These are phyloP conservation scores for Misgurnus mizolepis DNA, from an alignment of 2,113 vertebrate genomes.

Conservation along the genomic window DNA sequence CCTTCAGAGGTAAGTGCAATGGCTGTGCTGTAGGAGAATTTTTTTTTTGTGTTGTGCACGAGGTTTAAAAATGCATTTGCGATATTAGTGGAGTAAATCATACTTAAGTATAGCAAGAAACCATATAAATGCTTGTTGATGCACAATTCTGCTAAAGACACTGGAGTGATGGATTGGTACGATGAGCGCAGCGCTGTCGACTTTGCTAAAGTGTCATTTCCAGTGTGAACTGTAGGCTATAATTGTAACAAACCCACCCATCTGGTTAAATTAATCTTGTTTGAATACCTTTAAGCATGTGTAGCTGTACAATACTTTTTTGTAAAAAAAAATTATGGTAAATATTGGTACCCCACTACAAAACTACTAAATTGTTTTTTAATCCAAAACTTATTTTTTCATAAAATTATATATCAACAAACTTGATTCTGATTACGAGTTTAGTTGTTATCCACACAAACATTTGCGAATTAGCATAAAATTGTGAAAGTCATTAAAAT, in stretches of 20 bases:
- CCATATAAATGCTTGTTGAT: background rate
- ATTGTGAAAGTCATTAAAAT: too few relatives aligned
- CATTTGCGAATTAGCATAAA: too few relatives aligned
- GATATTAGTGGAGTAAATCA: background rate
- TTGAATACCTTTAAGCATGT: too few relatives aligned
- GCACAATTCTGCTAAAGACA: background rate
- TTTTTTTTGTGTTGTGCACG: background rate
- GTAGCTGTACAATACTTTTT: too few relatives aligned
- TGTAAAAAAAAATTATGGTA: too few relatives aligned
- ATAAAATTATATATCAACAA: too few relatives aligned
- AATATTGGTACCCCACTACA: too few relatives aligned
- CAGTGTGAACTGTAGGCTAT: background rate
- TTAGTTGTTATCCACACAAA: too few relatives aligned
- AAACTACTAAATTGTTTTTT: too few relatives aligned
- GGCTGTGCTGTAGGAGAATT: background rate
- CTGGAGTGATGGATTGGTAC: conserved; percentile 13
- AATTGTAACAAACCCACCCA: background rate
- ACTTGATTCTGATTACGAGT: too few relatives aligned
- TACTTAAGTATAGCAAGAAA: background rate
- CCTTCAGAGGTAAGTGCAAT: conserved; percentile 67
- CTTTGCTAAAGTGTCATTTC: conserved; percentile 3
- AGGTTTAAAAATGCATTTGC: background rate
- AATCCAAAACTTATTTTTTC: too few relatives aligned
- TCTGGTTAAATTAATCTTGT: background rate
- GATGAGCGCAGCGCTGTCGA: background rate